phyloP scores from a whole-genome alignment of 2,888 invertebrate species.

The Monopis laevigella region DNA sequence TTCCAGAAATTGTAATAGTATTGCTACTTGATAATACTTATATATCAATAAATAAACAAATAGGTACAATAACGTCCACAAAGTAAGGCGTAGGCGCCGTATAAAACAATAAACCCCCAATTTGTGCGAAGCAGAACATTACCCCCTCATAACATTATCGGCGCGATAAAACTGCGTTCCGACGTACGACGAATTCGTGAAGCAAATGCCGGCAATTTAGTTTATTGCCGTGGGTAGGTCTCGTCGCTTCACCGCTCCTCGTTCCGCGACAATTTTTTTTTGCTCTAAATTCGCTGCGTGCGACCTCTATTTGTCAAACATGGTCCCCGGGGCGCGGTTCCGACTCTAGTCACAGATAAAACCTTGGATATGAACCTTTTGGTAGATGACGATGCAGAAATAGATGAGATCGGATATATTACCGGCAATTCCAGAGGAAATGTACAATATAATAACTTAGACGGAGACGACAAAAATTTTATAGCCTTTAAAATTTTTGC shows the following conservation, averaged over 20 bases:
- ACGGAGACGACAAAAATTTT: too few species aligned
- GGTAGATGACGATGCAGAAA: slow-evolving; percentile 6
- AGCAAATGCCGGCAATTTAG: slow-evolving; percentile 62
- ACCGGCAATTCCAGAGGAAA: too few species aligned
- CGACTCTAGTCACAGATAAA: slow-evolving; percentile 8
- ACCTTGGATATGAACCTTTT: slow-evolving; percentile 6
- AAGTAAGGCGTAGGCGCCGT: too few species aligned
- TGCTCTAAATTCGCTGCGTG: slow-evolving; percentile 48
- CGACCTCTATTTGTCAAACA: slow-evolving; percentile 56
- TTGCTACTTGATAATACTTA: too few species aligned
- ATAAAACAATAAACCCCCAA: slow-evolving; percentile 52
- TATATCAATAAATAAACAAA: too few species aligned
- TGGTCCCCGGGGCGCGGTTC: slow-evolving; percentile 29
- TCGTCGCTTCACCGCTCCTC: slow-evolving; percentile 22
- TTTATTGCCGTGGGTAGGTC: slow-evolving; percentile 41
- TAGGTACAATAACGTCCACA: too few species aligned
- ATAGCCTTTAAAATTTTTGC: too few species aligned
- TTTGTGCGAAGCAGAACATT: slow-evolving; percentile 54
- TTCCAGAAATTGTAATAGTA: too few species aligned
- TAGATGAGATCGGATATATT: slow-evolving; percentile 4
- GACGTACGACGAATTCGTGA: slow-evolving; percentile 50
- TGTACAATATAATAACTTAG: too few species aligned
- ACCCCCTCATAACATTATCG: slow-evolving; percentile 62
- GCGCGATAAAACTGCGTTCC: slow-evolving; percentile 53
- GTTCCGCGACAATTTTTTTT: slow-evolving; percentile 49